phyloP scores from a whole-genome alignment of 2,888 invertebrate species.

The Rotaria macrura region DNA sequence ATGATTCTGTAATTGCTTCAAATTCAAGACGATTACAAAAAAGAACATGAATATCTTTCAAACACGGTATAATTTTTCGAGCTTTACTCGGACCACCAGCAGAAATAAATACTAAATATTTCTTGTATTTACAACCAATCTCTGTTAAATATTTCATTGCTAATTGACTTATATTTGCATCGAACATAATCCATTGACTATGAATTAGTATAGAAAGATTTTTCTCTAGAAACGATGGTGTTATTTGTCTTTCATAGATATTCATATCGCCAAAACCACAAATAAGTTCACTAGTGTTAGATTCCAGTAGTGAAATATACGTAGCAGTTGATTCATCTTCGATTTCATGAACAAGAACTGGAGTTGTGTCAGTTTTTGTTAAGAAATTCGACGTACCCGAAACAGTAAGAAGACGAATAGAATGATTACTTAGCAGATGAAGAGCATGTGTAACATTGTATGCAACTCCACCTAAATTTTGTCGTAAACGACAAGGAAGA shows the following conservation, averaged over 20 bases:
- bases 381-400: constrained; percentile 56
- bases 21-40: constrained; percentile 18
- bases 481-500: constrained; percentile 24
- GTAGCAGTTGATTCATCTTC: constrained; percentile 56
- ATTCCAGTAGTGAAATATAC: constrained; percentile 66
- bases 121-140: constrained; percentile 18
- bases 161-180: constrained; percentile 27
- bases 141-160: constrained; percentile 22
- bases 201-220: constrained; percentile 8
- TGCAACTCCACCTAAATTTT: constrained; percentile 69
- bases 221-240: constrained; percentile 50
- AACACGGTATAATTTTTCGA: background rate
- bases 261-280: constrained; percentile 74
- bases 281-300: constrained; percentile 62
- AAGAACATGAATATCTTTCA: background rate
- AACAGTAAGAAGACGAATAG: constrained; percentile 62
- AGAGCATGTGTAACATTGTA: constrained; percentile 80
- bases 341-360: background rate
- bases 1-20: background rate
- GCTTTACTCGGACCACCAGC: constrained; percentile 24
- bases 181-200: constrained; percentile 24
- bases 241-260: constrained; percentile 61
- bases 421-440: constrained; percentile 59
- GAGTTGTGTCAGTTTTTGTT: background rate
- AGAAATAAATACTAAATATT: constrained; percentile 25